Base-by-base conservation (phyloP, 2,113 vertebrate species). In the Pelusios castaneus region DNA sequence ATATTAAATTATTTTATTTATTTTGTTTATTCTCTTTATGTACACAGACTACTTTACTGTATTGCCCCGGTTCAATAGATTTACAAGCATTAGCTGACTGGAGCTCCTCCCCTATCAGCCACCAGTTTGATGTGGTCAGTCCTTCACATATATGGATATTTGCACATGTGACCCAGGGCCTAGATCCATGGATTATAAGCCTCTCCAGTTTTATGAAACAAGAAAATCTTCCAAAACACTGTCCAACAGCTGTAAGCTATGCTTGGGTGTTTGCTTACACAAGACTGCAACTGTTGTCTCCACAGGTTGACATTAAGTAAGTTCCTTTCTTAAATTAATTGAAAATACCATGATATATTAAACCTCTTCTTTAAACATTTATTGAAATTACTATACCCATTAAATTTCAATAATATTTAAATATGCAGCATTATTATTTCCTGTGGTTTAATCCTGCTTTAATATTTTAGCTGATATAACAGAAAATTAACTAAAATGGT, bases 101-200 rank as follows among this genome's bases (percentile, higher is more conserved):
- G 99, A 99, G 98, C 97, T 99, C 99, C 3, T 99, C 99, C 92
- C 99, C 99, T 60, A 99, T 99, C 97, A 99, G 99, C 97, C 99
- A 99, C 97, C 99, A 99, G 97, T 99, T 99, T 96, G 99, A 99
- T 95, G 99, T 99, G 70, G 97, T 99, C 83, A 99, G 99, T 97
- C 99, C 99, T 31, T 99, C 99, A 1, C 99, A 99, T 96, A 99
- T 99, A 97, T 99, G 99, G 99, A 99, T 99, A 97, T 99, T 99
- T 98, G 99, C 99, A 95, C 99, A 99, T 34, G 99, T 99, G 83
- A 99, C 99, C 90, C 99, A 99, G 98, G 99, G 99, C 88, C 99
- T 99, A 96, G 99, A 99, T 97, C 99, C 99, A 5, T 99, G 99
- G 99, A 99, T 99, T 97, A 99, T 99, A 98, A 99, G 99, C 97